Evolutionary conservation across 2,113 vertebrate genomes (phyloP).

Genomic region (Anser cygnoides): DNA sequence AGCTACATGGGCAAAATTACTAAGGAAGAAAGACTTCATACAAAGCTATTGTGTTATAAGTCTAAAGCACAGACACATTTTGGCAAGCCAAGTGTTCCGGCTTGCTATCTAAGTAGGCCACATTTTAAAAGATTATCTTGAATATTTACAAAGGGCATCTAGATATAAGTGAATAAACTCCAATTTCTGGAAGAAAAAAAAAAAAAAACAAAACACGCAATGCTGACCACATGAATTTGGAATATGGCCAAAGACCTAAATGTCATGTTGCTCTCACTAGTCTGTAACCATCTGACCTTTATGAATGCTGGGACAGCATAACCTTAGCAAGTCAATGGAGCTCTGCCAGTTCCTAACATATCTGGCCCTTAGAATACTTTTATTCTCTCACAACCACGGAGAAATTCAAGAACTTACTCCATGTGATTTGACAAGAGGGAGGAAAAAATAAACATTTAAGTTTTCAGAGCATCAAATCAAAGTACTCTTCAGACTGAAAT

Average conservation of each 20-base stretch:
- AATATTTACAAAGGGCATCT: constrained; percentile 1
- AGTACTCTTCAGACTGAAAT: neutral
- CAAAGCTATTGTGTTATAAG: neutral
- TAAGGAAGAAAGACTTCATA: neutral
- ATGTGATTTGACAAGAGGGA: neutral
- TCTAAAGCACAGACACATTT: neutral
- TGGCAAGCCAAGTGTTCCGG: neutral
- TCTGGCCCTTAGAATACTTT: neutral
- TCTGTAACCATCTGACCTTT: neutral
- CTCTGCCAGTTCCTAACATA: constrained; percentile 27
- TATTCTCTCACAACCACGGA: neutral
- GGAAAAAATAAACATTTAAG: neutral
- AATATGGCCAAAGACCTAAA: constrained; percentile 3
- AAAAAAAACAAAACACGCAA: neutral
- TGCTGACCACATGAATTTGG: neutral
- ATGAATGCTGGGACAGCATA: neutral
- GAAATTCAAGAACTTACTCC: neutral
- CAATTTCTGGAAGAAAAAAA: neutral
- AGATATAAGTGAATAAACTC: neutral
- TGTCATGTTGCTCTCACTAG: neutral
- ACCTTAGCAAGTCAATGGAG: constrained; percentile 1
- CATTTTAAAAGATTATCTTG: neutral
- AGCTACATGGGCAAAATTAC: neutral
- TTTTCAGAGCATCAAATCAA: neutral
- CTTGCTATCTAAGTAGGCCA: neutral